Conservation (phyloP, 2,888 invertebrate genomes). For the Mesorhabditis belari region DNA sequence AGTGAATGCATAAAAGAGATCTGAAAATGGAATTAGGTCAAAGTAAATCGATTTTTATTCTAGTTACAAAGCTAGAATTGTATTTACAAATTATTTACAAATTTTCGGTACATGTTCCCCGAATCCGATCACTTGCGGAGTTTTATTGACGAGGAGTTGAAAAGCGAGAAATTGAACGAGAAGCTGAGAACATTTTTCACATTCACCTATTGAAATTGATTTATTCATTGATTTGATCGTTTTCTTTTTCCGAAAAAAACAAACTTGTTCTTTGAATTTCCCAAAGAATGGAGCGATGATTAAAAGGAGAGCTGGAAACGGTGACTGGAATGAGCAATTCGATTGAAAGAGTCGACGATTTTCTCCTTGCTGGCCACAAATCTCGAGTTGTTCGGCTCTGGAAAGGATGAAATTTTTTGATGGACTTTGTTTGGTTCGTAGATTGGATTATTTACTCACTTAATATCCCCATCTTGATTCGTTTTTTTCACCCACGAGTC, state of each 20-base stretch:
- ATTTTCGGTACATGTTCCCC: slow-evolving; percentile 41
- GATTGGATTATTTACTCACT: slow-evolving; percentile 6
- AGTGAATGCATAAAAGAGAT: slow-evolving; percentile 48
- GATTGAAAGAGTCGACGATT: slow-evolving; percentile 39
- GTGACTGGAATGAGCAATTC: slow-evolving; percentile 44
- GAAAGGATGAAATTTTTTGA: too few species aligned
- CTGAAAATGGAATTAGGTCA: slow-evolving; percentile 16
- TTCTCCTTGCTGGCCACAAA: slow-evolving; percentile 37
- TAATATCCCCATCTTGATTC: slow-evolving; percentile 29
- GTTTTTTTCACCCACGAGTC: slow-evolving; percentile 29
- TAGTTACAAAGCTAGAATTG: too few species aligned
- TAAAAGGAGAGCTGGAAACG: slow-evolving; percentile 39
- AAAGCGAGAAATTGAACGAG: slow-evolving; percentile 47
- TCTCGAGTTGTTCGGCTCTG: slow-evolving; percentile 33
- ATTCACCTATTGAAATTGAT: too few species aligned
- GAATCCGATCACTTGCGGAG: slow-evolving; percentile 43
- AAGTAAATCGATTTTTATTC: neutral
- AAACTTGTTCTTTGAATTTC: slow-evolving; percentile 35
- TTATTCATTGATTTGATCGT: too few species aligned
- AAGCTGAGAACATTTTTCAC: slow-evolving; percentile 45
- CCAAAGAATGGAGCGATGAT: slow-evolving; percentile 46
- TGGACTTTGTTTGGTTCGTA: too few species aligned
- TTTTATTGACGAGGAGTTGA: slow-evolving; percentile 44
- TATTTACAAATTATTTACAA: slow-evolving; percentile 25
- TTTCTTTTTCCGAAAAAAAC: neutral